phyloP scores from a whole-genome alignment of 2,888 invertebrate species.

The Tenthredo amoena region DNA sequence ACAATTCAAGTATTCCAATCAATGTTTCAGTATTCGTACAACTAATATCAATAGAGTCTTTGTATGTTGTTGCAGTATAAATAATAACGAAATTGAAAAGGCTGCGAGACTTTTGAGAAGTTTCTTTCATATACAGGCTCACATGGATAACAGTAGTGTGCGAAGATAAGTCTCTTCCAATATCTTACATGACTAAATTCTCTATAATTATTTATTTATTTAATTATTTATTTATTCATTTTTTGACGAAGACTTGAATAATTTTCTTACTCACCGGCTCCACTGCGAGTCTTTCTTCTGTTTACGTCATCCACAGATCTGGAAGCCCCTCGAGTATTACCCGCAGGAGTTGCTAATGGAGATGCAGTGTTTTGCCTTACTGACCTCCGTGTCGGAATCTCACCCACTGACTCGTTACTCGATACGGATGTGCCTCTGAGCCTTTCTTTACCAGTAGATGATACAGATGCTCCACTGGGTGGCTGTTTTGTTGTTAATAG shows the following conservation, averaged over 20 bases:
- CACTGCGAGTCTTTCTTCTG: conserved; percentile 76
- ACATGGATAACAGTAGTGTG: conserved; percentile 24
- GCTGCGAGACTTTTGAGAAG: background rate
- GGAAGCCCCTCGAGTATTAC: conserved; percentile 76
- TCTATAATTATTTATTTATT: conserved; percentile 29
- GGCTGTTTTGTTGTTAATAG: conserved; percentile 74
- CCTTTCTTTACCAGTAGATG: conserved; percentile 73
- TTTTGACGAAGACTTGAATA: conserved; percentile 53
- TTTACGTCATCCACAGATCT: conserved; percentile 76
- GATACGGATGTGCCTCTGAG: conserved; percentile 74
- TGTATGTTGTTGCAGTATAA: conserved; percentile 11
- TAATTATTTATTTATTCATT: background rate
- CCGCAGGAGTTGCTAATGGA: conserved; percentile 75
- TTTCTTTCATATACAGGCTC: conserved; percentile 48
- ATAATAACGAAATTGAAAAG: conserved; percentile 16
- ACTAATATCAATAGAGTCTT: conserved; percentile 11
- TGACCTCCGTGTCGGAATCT: conserved; percentile 74
- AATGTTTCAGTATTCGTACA: background rate
- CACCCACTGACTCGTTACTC: conserved; percentile 73
- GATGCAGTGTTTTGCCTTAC: conserved; percentile 76
- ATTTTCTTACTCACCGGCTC: conserved; percentile 75
- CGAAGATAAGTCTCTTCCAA: conserved; percentile 39
- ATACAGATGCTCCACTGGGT: conserved; percentile 60
- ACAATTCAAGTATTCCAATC: background rate
- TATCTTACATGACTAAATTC: conserved; percentile 38